Base-by-base conservation (phyloP, 2,113 vertebrate genomes). In the Erythrocercus mccallii region DNA sequence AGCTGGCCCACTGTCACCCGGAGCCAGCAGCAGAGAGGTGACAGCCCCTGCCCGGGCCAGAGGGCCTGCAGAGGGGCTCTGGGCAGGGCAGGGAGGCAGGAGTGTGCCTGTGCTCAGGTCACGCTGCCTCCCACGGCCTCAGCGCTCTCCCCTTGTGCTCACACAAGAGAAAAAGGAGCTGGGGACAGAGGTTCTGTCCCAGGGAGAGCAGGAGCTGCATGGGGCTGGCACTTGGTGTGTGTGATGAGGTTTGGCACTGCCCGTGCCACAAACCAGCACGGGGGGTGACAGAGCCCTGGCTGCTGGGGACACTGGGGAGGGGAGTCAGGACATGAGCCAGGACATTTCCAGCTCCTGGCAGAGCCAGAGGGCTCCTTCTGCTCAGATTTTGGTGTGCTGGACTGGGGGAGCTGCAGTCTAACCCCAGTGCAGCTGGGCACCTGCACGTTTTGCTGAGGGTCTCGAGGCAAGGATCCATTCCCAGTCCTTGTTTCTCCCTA, bases 251-350 rank as follows among this genome's bases (percentile, higher is more conserved):
- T 65, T 58, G 89, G 76, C 58, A 9, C 42, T 35, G 72, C 91
- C 38, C 2, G 48, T 47, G 79, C 86, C 64, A 15, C 5, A 5
- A 37, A 21, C 8, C 31, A 65, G 82, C 45, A 2, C 30, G 11
- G 30, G 53, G 2, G 20, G 53, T 33, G 5, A 17, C 35, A 19
- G 13, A 9, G 33, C 28, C 0, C 2, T 28, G 45, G 15, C 70
- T 35, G 23, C 77, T 48, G 44, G 76, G 77, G 66, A 57, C 54
- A 1, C 61, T 31, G 92, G 58, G 47, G n/a, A 47, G 88, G 60
- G 50, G 37, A 86, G 66, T 73, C 83, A 35, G 91, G 94, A 21
- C 69, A 3, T 44, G 78, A 71, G 83, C 86, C 70, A n/a, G n/a
- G n/a, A 76, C 54, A 61, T 91, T 89, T 13, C 19, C 64, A 81